Percentiles rank a stretch among this genome's conserved stretches.
Conservation (phyloP, 2,888 invertebrate species). For the Drosophila barbarae region DNA sequence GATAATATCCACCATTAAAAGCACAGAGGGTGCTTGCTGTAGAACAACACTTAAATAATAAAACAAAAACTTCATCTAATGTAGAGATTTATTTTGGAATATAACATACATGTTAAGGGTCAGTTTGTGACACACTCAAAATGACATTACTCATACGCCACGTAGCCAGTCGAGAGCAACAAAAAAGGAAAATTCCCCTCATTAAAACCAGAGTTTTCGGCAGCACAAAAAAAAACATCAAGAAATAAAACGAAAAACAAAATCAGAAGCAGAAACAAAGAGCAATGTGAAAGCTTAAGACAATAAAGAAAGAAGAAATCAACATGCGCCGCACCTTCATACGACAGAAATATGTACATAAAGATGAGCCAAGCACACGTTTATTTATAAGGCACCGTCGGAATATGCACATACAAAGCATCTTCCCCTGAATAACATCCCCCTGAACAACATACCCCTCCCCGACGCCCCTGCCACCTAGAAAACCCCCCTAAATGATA, state of each 20-base stretch:
- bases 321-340: slow-evolving; percentile 36
- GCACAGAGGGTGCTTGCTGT: not conserved
- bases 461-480: not conserved
- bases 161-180: slow-evolving; percentile 29
- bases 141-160: slow-evolving; percentile 59
- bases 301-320: slow-evolving; percentile 13
- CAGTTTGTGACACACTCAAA: slow-evolving; percentile 7
- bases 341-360: slow-evolving; percentile 36
- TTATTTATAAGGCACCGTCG: slow-evolving; percentile 21
- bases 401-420: slow-evolving; percentile 47
- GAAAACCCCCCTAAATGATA: slow-evolving; percentile 9
- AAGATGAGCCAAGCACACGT: slow-evolving; percentile 30
- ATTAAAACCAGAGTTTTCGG: slow-evolving; percentile 24
- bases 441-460: not conserved
- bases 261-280: slow-evolving; percentile 6
- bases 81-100: not conserved
- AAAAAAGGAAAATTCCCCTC: slow-evolving; percentile 18
- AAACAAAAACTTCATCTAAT: not conserved
- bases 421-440: slow-evolving; percentile 17
- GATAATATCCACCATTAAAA: not conserved
- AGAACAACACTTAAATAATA: not conserved
- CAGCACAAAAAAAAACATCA: not conserved
- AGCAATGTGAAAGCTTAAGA: not conserved
- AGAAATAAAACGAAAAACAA: slow-evolving; percentile 1
- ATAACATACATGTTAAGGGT: not conserved